Conservation (phyloP, 2,797 vertebrate species). For the Austrolebias charrua region DNA sequence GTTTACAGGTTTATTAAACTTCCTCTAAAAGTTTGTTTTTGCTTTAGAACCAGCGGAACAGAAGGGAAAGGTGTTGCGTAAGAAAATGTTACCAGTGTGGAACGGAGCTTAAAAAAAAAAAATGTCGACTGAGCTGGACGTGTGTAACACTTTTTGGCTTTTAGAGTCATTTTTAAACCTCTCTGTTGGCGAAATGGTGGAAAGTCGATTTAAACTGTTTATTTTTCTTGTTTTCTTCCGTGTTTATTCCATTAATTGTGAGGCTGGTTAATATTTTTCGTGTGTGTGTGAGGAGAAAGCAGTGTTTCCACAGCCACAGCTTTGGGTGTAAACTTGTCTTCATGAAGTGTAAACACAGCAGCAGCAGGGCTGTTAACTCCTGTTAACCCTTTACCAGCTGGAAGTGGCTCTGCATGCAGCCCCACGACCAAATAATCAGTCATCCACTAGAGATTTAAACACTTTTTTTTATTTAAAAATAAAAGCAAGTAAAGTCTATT, state of each 20-base stretch:
- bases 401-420: not conserved
- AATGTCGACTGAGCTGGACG: not conserved
- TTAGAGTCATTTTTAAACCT: not conserved
- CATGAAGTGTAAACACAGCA: conserved; percentile 49
- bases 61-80: conserved; percentile 34
- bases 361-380: conserved; percentile 11
- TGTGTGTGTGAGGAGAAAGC: conserved; percentile 16
- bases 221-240: no score
- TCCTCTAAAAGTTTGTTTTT: not conserved
- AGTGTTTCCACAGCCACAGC: conserved; percentile 27
- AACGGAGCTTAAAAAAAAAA: not conserved
- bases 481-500: no score
- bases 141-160: not conserved
- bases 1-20: not conserved
- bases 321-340: conserved; percentile 59
- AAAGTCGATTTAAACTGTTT: no score
- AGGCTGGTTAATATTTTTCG: no score
- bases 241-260: not conserved
- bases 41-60: not conserved
- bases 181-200: no score
- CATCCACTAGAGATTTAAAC: no score
- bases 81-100: not conserved
- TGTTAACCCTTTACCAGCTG: conserved; percentile 40
- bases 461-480: no score
- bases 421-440: no score